Conservation (phyloP, 2,888 invertebrate genomes). For the Leucophora obtusa region DNA sequence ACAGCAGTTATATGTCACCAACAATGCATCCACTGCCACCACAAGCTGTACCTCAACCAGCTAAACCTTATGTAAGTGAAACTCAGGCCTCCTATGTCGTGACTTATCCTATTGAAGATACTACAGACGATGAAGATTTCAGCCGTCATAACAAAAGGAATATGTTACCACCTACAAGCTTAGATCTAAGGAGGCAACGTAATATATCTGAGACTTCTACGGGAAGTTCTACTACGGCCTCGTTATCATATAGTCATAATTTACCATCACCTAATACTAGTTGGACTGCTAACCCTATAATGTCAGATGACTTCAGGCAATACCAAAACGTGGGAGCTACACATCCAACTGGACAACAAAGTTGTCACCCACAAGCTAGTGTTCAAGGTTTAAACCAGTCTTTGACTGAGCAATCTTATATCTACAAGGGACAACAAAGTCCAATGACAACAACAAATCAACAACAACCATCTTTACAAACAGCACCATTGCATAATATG, state of each 20-base stretch:
- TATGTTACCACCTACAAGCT: constrained; percentile 33
- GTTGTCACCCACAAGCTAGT: not conserved
- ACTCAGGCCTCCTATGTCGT: constrained; percentile 71
- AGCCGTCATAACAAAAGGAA: constrained; percentile 10
- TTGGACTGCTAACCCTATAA: constrained; percentile 73
- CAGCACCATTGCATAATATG: not conserved
- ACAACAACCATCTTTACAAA: constrained; percentile 31
- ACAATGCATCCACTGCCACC: not conserved
- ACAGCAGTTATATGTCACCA: constrained; percentile 28
- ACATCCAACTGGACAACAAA: not conserved
- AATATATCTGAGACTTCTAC: constrained; percentile 72
- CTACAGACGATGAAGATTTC: constrained; percentile 68
- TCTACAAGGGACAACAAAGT: not conserved
- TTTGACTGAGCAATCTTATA: not conserved
- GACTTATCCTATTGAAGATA: constrained; percentile 72
- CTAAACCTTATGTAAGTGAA: constrained; percentile 68
- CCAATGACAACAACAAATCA: not conserved
- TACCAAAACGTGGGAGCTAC: constrained; percentile 18
- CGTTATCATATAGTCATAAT: constrained; percentile 66
- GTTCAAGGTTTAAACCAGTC: not conserved
- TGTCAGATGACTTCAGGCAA: constrained; percentile 50
- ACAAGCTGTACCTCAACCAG: not conserved
- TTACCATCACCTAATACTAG: constrained; percentile 68
- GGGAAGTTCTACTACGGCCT: constrained; percentile 66
- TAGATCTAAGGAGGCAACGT: constrained; percentile 65